Conservation (phyloP, 2,113 vertebrate genomes). For the Leptodactylus fuscus region DNA sequence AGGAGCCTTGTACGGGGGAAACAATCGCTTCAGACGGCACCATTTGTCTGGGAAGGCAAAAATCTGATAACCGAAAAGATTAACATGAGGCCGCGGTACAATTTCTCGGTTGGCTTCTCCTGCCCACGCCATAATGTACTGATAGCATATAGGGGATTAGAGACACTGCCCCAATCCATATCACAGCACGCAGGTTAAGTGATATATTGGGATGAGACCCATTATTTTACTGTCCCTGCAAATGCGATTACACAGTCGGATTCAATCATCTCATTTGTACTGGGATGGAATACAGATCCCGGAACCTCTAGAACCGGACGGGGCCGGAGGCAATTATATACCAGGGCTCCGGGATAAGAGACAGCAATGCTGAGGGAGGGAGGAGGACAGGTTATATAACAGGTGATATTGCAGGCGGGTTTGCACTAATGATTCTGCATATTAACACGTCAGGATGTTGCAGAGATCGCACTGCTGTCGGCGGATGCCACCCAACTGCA, state of each 20-base stretch:
- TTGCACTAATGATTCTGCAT: not conserved
- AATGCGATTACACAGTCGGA: conserved; percentile 54
- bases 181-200: conserved; percentile 59
- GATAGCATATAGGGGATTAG: conserved; percentile 61
- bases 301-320: conserved; percentile 19
- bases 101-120: conserved; percentile 60
- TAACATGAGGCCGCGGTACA: conserved; percentile 58
- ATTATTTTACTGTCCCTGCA: conserved; percentile 57
- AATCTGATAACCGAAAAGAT: conserved; percentile 59
- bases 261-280: conserved; percentile 55
- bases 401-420: not conserved
- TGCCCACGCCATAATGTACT: conserved; percentile 55
- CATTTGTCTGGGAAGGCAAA: conserved; percentile 55
- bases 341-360: not conserved
- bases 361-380: no score
- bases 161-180: conserved; percentile 58
- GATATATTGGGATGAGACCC: conserved; percentile 59
- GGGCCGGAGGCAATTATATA: conserved; percentile 26
- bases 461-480: no score
- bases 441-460: no score
- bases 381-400: not conserved
- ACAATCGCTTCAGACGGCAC: conserved; percentile 30
- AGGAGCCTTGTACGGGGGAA: conserved; percentile 18
- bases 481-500: no score
- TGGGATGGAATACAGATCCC: conserved; percentile 42